Evolutionary conservation across 2,113 vertebrate species (phyloP).

Genomic region (Cromileptes altivelis): DNA sequence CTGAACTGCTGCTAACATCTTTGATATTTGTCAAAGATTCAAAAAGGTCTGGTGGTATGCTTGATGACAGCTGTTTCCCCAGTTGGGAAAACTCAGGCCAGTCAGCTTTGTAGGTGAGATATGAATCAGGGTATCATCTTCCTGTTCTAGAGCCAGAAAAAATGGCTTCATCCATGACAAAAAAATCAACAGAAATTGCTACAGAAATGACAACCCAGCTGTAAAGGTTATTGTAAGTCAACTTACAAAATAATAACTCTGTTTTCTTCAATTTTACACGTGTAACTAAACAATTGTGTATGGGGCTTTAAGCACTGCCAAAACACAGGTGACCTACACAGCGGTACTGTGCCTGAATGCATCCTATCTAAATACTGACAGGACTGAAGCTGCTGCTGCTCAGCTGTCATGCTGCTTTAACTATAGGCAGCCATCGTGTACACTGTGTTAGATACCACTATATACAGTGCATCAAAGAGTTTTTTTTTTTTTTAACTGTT

Average conservation of each 20-base stretch:
- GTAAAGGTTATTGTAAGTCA: neutral
- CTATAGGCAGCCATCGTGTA: neutral
- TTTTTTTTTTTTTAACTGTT: too few species aligned
- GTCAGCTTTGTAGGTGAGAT: neutral
- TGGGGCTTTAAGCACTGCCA: neutral
- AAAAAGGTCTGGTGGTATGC: neutral
- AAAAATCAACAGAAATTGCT: too few species aligned
- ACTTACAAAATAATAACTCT: neutral
- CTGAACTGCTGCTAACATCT: neutral
- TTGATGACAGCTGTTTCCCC: neutral
- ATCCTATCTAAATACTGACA: slow-evolving; percentile 5
- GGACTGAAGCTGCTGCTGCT: neutral
- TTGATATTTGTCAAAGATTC: neutral
- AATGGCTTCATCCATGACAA: too few species aligned
- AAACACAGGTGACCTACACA: neutral
- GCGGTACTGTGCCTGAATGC: neutral
- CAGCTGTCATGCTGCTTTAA: neutral
- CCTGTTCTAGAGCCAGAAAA: too few species aligned
- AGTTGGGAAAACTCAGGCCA: neutral
- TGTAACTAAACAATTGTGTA: neutral
- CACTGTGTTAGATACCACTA: neutral
- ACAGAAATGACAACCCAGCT: too few species aligned
- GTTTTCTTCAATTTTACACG: neutral
- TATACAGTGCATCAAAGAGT: neutral
- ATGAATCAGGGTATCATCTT: neutral